Evolutionary conservation across 2,113 vertebrate species (phyloP).

Genomic region (Chiloscyllium plagiosum): DNA sequence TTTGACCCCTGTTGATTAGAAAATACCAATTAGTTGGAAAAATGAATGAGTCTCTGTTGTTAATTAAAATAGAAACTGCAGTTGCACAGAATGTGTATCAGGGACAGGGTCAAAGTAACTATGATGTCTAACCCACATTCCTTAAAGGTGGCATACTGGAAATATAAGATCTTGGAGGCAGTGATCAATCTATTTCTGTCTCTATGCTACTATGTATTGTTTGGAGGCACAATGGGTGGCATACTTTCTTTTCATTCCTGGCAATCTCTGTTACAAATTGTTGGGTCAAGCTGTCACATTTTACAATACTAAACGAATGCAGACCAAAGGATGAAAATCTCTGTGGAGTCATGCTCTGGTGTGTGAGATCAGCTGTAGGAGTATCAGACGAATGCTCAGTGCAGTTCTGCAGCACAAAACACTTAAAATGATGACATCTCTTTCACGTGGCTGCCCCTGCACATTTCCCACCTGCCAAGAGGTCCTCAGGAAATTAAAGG

Average conservation of each 20-base stretch:
- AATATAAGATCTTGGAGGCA: not conserved
- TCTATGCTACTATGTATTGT: no score
- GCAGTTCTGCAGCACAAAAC: not conserved
- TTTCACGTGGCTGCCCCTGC: not conserved
- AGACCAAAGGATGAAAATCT: not conserved
- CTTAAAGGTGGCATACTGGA: not conserved
- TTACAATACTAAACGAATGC: not conserved
- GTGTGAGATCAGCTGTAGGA: not conserved
- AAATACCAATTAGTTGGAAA: conserved; percentile 1
- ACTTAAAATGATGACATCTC: not conserved
- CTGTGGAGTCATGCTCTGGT: not conserved
- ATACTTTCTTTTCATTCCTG: not conserved
- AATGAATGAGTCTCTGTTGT: not conserved
- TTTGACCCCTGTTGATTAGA: conserved; percentile 53
- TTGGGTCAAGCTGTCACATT: not conserved
- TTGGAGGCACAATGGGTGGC: no score
- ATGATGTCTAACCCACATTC: not conserved
- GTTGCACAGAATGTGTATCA: not conserved
- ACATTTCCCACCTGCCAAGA: not conserved
- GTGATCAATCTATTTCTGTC: not conserved
- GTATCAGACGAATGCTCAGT: not conserved
- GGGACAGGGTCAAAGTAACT: conserved; percentile 44
- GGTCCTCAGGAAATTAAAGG: not conserved
- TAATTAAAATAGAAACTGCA: not conserved
- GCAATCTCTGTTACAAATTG: not conserved